Percentiles rank a stretch among this genome's conserved stretches.
phyloP scores from a whole-genome alignment of 2,888 invertebrate genomes.

The Heteromurus nitidus region DNA sequence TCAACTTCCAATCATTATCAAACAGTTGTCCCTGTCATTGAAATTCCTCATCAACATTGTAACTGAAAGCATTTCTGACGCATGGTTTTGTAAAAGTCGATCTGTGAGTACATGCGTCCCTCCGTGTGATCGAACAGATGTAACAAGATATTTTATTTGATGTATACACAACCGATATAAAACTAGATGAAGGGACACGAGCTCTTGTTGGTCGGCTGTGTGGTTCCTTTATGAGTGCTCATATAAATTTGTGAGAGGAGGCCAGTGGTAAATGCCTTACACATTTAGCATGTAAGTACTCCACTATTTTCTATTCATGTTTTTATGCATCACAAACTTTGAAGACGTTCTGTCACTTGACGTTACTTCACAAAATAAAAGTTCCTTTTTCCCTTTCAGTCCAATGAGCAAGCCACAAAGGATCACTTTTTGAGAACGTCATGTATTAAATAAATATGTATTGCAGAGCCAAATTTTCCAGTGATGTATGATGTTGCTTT shows the following conservation, averaged over 20 bases:
- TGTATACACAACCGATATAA: background rate
- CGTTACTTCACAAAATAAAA: constrained; percentile 44
- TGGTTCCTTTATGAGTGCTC: constrained; percentile 26
- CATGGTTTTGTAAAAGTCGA: background rate
- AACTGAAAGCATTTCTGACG: too few species aligned
- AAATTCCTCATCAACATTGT: too few species aligned
- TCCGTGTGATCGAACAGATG: constrained; percentile 12
- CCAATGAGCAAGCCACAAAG: constrained; percentile 58
- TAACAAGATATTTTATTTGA: constrained; percentile 49
- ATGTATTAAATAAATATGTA: background rate
- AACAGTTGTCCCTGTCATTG: too few species aligned
- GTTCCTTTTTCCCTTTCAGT: constrained; percentile 38
- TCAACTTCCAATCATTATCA: too few species aligned
- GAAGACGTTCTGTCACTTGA: constrained; percentile 62
- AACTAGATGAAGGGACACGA: constrained; percentile 39
- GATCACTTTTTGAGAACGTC: constrained; percentile 37
- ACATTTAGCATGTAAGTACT: background rate
- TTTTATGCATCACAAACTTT: constrained; percentile 63
- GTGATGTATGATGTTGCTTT: background rate
- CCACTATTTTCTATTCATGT: constrained; percentile 27
- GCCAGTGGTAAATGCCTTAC: background rate
- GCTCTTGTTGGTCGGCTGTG: constrained; percentile 31
- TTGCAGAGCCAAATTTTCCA: background rate
- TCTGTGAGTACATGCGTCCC: constrained; percentile 14
- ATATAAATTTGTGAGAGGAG: constrained; percentile 1